A percentile compares a stretch with the other conserved stretches of the same genome.
phyloP scores from a whole-genome alignment of 1,140 invertebrate genomes.

The Hydropsyche tenuis region DNA sequence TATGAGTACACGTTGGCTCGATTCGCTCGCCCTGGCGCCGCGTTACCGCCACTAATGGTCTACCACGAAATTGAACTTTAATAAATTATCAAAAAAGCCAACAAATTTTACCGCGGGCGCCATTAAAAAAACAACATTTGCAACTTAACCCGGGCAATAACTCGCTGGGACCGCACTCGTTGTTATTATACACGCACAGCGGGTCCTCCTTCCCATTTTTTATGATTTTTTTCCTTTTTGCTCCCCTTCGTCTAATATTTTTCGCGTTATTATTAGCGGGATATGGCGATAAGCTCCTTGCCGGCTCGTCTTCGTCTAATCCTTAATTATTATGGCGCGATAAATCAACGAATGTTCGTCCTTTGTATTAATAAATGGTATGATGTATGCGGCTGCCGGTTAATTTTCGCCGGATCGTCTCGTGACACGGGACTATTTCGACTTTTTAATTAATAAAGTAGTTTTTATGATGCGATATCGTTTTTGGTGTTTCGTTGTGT shows the following conservation, averaged over 20 bases:
- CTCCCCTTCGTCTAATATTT: too few relatives aligned
- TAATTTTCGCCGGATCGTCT: not conserved
- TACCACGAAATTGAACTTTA: slow-evolving; percentile 13
- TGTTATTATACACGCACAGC: not conserved
- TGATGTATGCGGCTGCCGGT: too few relatives aligned
- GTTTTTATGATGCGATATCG: slow-evolving; percentile 11
- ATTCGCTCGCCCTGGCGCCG: not conserved
- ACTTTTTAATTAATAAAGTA: slow-evolving; percentile 27
- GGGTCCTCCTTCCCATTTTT: too few relatives aligned
- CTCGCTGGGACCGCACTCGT: not conserved
- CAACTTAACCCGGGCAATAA: not conserved
- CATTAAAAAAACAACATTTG: slow-evolving; percentile 12
- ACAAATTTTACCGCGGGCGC: not conserved
- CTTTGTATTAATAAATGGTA: too few relatives aligned
- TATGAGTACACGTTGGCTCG: not conserved
- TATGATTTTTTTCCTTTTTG: too few relatives aligned
- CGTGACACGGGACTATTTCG: slow-evolving; percentile 17
- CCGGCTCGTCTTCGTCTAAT: too few relatives aligned
- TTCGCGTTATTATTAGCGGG: too few relatives aligned
- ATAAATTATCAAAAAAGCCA: slow-evolving; percentile 20
- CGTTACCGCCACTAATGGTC: slow-evolving; percentile 1
- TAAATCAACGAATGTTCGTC: too few relatives aligned
- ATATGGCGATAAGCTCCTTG: too few relatives aligned
- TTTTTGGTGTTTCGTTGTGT: not conserved
- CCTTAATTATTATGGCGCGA: too few relatives aligned